Evolutionary conservation across 2,797 vertebrate genomes (phyloP).

Genomic region (Alcedo atthis): DNA sequence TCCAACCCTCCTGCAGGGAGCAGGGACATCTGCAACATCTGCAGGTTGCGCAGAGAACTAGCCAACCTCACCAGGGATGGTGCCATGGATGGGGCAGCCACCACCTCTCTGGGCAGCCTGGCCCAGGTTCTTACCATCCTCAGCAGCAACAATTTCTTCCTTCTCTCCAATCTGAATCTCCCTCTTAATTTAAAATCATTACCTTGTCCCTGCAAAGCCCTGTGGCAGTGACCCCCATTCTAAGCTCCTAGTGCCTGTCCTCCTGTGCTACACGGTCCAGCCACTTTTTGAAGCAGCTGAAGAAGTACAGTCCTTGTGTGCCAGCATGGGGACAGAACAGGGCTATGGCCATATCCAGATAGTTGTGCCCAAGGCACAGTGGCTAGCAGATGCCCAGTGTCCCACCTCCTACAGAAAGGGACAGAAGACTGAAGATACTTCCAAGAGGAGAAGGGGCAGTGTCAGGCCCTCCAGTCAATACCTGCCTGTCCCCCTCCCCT

Average conservation of each 20-base stretch:
- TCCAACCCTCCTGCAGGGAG: background rate
- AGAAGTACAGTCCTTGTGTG: background rate
- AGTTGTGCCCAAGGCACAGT: background rate
- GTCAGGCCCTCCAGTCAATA: background rate
- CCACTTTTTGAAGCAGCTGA: background rate
- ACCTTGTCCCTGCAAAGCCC: background rate
- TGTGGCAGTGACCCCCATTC: background rate
- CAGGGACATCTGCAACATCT: background rate
- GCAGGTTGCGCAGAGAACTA: background rate
- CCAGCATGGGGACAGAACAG: fast-evolving
- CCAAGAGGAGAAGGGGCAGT: background rate
- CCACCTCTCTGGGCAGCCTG: background rate
- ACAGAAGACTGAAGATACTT: background rate
- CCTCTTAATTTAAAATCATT: background rate
- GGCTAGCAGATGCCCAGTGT: background rate
- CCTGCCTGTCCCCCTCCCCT: background rate
- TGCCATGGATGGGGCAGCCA: background rate
- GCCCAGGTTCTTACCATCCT: background rate
- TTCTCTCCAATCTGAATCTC: background rate
- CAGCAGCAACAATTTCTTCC: background rate
- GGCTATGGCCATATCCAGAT: background rate
- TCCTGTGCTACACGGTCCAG: fast-evolving
- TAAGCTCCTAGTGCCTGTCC: fast-evolving
- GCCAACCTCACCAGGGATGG: background rate
- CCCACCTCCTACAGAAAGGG: background rate